Conservation (phyloP, 1,140 invertebrate genomes). For the Phortica variegata region DNA sequence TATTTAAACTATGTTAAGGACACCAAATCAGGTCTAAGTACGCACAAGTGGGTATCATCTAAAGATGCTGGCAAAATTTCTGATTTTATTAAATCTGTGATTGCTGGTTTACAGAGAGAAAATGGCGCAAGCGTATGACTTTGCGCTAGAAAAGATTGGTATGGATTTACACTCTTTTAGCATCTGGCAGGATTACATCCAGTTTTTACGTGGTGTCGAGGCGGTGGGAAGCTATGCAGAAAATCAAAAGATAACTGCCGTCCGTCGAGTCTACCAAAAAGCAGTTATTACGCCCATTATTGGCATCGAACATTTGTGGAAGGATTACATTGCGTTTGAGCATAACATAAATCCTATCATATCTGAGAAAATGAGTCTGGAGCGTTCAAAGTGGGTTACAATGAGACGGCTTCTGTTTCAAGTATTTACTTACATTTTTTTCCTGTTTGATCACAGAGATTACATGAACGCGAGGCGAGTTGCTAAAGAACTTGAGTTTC, state of each 20-base stretch:
- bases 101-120: conserved; percentile 75
- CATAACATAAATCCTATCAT: conserved; percentile 97
- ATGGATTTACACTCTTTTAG: conserved; percentile 95
- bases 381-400: conserved; percentile 51
- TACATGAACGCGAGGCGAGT: conserved; percentile 97
- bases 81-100: not conserved
- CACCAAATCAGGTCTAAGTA: conserved; percentile 89
- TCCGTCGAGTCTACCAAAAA: conserved; percentile 94
- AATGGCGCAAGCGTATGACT: conserved; percentile 99
- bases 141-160: conserved; percentile 98
- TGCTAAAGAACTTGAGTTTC: conserved; percentile 94
- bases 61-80: not conserved
- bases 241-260: conserved; percentile 98
- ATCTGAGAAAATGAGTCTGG: conserved; percentile 66
- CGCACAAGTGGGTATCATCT: conserved; percentile 81
- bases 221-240: conserved; percentile 98
- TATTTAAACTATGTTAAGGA: conserved; percentile 98
- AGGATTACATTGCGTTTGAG: conserved; percentile 94
- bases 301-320: conserved; percentile 97
- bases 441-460: conserved; percentile 64
- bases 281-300: conserved; percentile 96
- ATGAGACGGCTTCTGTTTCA: not conserved
- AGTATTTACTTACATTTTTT: not conserved
- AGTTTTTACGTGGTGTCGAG: conserved; percentile 95
- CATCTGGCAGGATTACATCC: conserved; percentile 98